Percentiles rank a stretch among this genome's conserved stretches.
These are phyloP conservation scores for Parasteatoda lunata DNA, from an alignment of 2,888 invertebrate species.

Conservation along the genomic window DNA sequence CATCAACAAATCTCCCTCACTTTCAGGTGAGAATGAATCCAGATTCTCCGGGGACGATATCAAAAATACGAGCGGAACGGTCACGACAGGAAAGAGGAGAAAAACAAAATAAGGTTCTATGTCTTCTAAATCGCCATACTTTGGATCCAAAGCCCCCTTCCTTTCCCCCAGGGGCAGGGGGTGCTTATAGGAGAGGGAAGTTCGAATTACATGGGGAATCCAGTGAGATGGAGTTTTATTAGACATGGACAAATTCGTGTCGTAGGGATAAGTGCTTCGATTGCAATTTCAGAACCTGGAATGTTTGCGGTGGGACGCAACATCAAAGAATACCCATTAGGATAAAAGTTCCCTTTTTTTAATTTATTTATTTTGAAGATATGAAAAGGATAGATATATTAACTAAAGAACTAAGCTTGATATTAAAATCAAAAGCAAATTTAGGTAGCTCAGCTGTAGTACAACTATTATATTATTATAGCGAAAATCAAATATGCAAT, in stretches of 20 bases:
- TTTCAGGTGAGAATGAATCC: background rate
- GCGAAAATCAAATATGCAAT: too few species aligned
- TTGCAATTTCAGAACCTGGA: background rate
- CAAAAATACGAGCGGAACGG: slow-evolving; percentile 17
- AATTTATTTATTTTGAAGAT: too few species aligned
- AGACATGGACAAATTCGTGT: slow-evolving; percentile 12
- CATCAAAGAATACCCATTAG: too few species aligned
- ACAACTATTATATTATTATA: too few species aligned
- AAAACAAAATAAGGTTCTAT: slow-evolving; percentile 19
- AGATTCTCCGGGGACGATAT: background rate
- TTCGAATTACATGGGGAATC: slow-evolving; percentile 26
- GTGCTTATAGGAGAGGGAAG: slow-evolving; percentile 20
- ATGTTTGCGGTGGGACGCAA: background rate
- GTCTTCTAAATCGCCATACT: slow-evolving; percentile 8
- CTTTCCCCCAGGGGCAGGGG: slow-evolving; percentile 1
- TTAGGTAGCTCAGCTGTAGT: too few species aligned
- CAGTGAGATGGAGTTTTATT: slow-evolving; percentile 10
- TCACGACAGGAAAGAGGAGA: background rate
- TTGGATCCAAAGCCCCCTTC: background rate
- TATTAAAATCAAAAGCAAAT: too few species aligned
- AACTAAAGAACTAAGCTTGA: too few species aligned
- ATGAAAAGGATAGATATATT: too few species aligned
- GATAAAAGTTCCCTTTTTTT: too few species aligned
- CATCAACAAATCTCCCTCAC: background rate
- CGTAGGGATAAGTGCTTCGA: background rate